Conservation (phyloP, 2,888 invertebrate species). For the Pelosia muscerda region DNA sequence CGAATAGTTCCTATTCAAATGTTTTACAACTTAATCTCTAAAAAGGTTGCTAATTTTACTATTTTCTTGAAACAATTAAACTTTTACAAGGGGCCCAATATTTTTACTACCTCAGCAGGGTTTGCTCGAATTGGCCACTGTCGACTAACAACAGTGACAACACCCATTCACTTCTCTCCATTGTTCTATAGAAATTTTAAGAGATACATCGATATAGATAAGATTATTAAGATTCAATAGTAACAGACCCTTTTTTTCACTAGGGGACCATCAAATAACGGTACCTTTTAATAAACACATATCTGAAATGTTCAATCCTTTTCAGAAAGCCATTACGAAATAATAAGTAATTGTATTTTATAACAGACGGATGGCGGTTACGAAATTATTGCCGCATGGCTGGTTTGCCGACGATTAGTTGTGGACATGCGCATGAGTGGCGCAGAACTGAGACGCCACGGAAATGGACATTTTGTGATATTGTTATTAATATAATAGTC, state of each 20-base stretch:
- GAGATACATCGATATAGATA: background rate
- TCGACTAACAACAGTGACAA: background rate
- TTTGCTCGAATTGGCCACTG: background rate
- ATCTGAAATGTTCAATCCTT: background rate
- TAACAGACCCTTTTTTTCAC: background rate
- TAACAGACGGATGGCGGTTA: background rate
- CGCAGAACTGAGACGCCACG: conserved; percentile 34
- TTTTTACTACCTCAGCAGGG: background rate
- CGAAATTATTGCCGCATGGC: background rate
- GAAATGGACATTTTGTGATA: conserved; percentile 37
- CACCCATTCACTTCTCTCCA: background rate
- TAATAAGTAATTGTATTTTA: background rate
- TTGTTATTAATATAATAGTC: conserved; percentile 43
- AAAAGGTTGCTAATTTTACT: background rate
- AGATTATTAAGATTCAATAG: too few relatives aligned
- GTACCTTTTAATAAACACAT: background rate
- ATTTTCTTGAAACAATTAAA: background rate
- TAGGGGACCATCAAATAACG: background rate
- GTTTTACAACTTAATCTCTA: too few relatives aligned
- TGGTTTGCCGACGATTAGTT: background rate
- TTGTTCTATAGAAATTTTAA: background rate
- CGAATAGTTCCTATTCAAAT: too few relatives aligned
- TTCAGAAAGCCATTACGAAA: background rate
- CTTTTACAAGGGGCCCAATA: too few relatives aligned
- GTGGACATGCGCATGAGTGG: background rate